phyloP scores from a whole-genome alignment of 2,797 vertebrate species.

The Rhabdophis nuchalis region DNA sequence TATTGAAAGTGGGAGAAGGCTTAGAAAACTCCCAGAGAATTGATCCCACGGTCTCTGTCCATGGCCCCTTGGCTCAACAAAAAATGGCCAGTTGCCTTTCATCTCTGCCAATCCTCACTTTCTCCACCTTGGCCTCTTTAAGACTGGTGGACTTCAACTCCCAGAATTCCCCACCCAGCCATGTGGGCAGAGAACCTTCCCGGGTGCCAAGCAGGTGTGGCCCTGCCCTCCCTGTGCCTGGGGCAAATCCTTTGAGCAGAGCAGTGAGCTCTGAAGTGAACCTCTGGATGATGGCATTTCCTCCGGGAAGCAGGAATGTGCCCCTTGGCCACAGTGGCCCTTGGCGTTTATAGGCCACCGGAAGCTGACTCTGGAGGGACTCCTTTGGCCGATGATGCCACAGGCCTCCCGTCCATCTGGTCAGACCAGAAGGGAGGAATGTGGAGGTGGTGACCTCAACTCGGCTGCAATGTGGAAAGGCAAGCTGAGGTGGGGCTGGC shows the following conservation, averaged over 20 bases:
- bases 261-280: background rate
- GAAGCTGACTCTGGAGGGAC: background rate
- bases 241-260: background rate
- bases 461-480: background rate
- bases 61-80: background rate
- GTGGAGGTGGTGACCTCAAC: background rate
- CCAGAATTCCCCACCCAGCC: background rate
- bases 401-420: background rate
- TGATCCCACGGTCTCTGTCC: background rate
- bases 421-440: conserved; percentile 4
- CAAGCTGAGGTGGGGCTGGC: background rate
- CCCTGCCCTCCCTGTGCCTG: rapidly evolving
- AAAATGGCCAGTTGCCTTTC: background rate
- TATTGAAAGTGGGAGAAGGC: background rate
- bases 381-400: background rate
- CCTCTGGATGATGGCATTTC: background rate
- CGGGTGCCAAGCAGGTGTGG: background rate
- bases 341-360: background rate
- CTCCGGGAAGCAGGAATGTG: background rate
- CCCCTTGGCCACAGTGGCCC: background rate
- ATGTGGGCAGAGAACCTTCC: background rate
- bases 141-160: background rate
- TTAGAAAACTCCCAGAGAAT: background rate
- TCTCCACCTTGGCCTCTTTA: background rate
- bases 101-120: background rate